Conservation (phyloP, 2,113 vertebrate species). For the Malurus melanocephalus region DNA sequence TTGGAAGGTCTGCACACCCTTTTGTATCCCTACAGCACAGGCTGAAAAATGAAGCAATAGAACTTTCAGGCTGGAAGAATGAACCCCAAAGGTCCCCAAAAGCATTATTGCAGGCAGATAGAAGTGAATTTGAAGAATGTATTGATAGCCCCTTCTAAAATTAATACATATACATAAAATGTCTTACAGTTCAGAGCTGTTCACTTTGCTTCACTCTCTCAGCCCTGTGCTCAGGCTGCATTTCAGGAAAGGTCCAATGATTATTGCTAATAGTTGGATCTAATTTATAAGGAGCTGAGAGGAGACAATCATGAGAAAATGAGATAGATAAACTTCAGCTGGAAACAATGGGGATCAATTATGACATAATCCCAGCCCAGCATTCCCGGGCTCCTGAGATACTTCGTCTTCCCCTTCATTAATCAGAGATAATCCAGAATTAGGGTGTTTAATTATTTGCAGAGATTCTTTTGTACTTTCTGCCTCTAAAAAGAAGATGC, state of each 20-base stretch:
- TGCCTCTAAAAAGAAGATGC: slow-evolving; percentile 36
- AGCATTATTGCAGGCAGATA: background rate
- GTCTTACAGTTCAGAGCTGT: background rate
- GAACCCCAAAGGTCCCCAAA: background rate
- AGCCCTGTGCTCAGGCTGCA: background rate
- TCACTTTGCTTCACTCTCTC: background rate
- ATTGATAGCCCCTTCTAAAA: background rate
- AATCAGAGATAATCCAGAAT: slow-evolving; percentile 66
- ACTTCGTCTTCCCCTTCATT: slow-evolving; percentile 30
- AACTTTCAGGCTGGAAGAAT: background rate
- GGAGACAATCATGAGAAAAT: slow-evolving; percentile 52
- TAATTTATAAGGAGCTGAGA: slow-evolving; percentile 51
- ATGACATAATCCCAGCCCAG: slow-evolving; percentile 50
- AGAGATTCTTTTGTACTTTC: slow-evolving; percentile 53
- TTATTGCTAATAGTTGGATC: slow-evolving; percentile 31
- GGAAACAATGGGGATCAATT: slow-evolving; percentile 59
- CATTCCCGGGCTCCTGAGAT: slow-evolving; percentile 33
- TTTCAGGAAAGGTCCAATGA: background rate
- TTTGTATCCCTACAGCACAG: background rate
- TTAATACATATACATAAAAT: background rate
- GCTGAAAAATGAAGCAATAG: background rate
- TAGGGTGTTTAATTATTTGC: slow-evolving; percentile 61
- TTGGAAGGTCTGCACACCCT: background rate
- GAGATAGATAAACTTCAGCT: slow-evolving; percentile 56
- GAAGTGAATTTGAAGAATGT: background rate